Percentiles rank a stretch among this genome's conserved stretches.
Evolutionary conservation across 2,113 vertebrate species (phyloP).

Genomic region (Brachyhypopomus gauderio): DNA sequence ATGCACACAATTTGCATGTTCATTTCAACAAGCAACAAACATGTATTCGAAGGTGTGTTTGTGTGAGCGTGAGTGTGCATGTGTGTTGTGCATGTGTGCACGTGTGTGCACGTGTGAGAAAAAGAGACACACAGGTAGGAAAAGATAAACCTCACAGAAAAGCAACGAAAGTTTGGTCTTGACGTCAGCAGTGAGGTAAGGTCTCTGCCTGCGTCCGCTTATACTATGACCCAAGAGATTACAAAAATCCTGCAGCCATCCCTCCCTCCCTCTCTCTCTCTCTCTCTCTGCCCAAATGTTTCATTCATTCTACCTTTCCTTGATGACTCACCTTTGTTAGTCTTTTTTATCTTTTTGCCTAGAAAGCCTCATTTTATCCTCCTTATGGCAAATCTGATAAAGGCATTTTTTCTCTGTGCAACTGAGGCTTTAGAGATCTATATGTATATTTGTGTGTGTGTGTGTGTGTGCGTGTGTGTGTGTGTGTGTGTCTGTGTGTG

Average conservation of each 20-base stretch:
- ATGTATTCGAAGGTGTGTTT: not conserved
- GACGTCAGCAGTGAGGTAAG: conserved; percentile 41
- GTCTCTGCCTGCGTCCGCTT: conserved; percentile 15
- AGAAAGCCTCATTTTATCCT: conserved; percentile 16
- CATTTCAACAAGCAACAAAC: no score
- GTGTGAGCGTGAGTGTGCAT: not conserved
- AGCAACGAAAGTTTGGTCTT: not conserved
- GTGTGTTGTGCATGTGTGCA: conserved; percentile 1
- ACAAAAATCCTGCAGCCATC: not conserved
- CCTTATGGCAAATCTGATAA: conserved; percentile 15
- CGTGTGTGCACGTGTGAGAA: not conserved
- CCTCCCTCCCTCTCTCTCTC: conserved; percentile 9
- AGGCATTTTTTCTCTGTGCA: not conserved
- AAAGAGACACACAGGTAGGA: not conserved
- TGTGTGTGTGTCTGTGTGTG: not conserved
- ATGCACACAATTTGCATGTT: no score
- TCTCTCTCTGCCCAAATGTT: conserved; percentile 1
- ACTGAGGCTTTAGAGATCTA: no score
- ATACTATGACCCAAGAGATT: conserved; percentile 39
- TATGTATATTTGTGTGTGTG: not conserved
- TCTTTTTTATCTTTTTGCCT: conserved; percentile 17
- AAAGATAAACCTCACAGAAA: not conserved
- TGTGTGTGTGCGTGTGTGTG: no score
- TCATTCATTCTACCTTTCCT: conserved; percentile 9
- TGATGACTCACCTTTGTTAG: conserved; percentile 25